Conservation (phyloP, 2,113 vertebrate species). For the Nanorana parkeri region DNA sequence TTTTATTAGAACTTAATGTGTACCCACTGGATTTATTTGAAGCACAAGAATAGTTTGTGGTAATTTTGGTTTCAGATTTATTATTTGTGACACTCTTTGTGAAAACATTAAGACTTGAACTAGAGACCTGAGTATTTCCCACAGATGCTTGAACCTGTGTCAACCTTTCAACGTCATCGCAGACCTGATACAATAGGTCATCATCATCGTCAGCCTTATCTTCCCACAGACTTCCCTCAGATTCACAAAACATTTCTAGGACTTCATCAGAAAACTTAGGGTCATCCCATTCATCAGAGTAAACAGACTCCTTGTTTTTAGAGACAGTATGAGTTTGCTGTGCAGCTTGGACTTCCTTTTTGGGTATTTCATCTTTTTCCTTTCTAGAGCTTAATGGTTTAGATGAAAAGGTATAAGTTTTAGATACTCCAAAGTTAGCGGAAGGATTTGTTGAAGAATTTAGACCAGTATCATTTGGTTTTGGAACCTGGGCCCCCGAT, state of each 20-base stretch:
- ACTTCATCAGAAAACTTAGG: slow-evolving; percentile 70
- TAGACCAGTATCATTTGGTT: slow-evolving; percentile 41
- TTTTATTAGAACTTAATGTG: slow-evolving; percentile 40
- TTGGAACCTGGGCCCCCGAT: slow-evolving; percentile 52
- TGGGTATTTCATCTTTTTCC: not conserved
- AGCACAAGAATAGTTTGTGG: slow-evolving; percentile 34
- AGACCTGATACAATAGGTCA: slow-evolving; percentile 85
- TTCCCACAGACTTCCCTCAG: slow-evolving; percentile 79
- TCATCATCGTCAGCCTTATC: slow-evolving; percentile 78
- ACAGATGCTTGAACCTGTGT: slow-evolving; percentile 72
- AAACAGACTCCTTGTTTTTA: slow-evolving; percentile 58
- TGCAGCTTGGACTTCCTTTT: not conserved
- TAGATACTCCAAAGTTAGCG: not conserved
- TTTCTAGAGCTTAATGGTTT: not conserved
- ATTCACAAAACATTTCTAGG: slow-evolving; percentile 70
- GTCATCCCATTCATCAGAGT: slow-evolving; percentile 73
- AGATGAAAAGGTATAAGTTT: not conserved
- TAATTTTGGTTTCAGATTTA: not conserved
- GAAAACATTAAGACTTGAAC: slow-evolving; percentile 49
- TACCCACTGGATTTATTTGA: slow-evolving; percentile 42
- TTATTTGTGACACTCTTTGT: slow-evolving; percentile 38
- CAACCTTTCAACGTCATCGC: slow-evolving; percentile 86
- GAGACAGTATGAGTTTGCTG: slow-evolving; percentile 43
- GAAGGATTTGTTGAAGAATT: slow-evolving; percentile 51
- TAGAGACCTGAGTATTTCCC: slow-evolving; percentile 45